A percentile compares a stretch with the other conserved stretches of the same genome.
phyloP scores from a whole-genome alignment of 2,888 invertebrate species.

The Drosophila anceps region DNA sequence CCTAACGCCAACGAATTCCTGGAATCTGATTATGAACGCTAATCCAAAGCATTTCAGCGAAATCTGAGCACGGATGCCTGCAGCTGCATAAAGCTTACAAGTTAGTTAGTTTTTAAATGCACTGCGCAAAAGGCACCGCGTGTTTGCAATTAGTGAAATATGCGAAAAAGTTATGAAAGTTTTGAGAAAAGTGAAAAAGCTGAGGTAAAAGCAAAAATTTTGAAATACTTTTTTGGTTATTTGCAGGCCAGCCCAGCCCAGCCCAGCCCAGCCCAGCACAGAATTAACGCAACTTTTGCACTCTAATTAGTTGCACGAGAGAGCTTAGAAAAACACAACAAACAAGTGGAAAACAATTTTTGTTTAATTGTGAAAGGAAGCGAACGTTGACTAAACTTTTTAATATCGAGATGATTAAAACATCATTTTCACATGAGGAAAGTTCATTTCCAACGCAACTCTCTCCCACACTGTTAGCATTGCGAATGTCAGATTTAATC shows the following conservation, averaged over 20 bases:
- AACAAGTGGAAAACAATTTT: not conserved
- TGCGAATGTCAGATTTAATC: not conserved
- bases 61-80: not conserved
- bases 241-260: not conserved
- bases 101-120: not conserved
- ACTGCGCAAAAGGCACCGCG: not conserved
- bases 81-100: not conserved
- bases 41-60: not conserved
- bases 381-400: not conserved
- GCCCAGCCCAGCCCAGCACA: not conserved
- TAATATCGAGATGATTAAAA: not conserved
- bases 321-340: not conserved
- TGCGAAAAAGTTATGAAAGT: not conserved
- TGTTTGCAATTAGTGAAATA: not conserved
- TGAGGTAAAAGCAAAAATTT: not conserved
- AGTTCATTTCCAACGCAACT: not conserved
- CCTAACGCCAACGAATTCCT: not conserved
- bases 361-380: not conserved
- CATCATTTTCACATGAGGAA: not conserved
- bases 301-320: conserved; percentile 3
- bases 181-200: too few species aligned
- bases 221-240: not conserved
- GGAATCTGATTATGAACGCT: not conserved
- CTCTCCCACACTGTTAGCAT: not conserved
- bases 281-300: not conserved